Conservation (phyloP, 1,140 invertebrate genomes). For the Idris sp. region DNA sequence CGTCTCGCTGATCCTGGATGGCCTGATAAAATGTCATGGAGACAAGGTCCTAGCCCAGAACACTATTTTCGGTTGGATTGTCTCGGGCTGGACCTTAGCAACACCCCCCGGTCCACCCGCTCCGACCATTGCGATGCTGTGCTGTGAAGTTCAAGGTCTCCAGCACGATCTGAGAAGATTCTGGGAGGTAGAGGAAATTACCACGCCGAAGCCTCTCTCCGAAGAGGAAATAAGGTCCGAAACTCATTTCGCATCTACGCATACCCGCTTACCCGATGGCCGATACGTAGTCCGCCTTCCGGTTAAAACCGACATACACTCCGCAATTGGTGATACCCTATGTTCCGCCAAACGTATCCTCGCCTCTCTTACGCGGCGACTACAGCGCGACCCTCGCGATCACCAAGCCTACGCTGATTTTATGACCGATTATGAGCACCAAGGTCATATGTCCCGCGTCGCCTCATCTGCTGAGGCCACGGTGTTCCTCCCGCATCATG, state of each 20-base stretch:
- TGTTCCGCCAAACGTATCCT: too few species aligned
- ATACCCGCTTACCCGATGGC: background rate
- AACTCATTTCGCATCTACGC: background rate
- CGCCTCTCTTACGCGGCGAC: background rate
- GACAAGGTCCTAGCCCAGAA: too few species aligned
- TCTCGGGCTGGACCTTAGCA: background rate
- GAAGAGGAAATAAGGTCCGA: background rate
- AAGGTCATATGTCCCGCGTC: background rate
- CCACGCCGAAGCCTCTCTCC: background rate
- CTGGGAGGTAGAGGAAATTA: background rate
- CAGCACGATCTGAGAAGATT: background rate
- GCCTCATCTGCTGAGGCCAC: background rate
- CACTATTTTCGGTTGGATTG: conserved; percentile 3
- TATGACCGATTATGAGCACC: background rate
- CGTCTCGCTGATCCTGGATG: background rate
- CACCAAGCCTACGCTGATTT: background rate
- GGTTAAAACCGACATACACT: background rate
- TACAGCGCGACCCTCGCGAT: background rate
- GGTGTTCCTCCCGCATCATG: conserved; percentile 24
- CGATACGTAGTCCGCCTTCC: conserved; percentile 2
- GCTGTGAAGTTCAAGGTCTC: background rate
- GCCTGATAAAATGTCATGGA: too few species aligned
- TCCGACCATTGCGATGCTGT: background rate
- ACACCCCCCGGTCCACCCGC: too few species aligned
- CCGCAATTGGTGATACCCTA: background rate